A percentile compares a stretch with the other conserved stretches of the same genome.
Evolutionary conservation across 30 jellyfish, hydroid and myxozoan genomes (phyloP).

Genomic region (Hydra vulgaris): DNA sequence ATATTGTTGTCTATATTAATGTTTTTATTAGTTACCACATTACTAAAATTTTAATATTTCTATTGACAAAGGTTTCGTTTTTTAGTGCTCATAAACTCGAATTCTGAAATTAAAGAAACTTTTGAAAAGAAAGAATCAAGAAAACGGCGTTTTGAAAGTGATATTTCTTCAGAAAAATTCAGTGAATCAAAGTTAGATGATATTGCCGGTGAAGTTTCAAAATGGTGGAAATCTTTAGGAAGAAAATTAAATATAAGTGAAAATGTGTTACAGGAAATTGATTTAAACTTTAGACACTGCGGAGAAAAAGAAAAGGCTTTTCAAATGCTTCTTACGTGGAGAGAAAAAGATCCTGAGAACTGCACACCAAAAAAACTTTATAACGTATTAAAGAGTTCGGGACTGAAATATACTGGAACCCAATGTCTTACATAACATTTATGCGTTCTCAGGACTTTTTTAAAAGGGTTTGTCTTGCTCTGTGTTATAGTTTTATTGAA

Average conservation of each 20-base stretch:
- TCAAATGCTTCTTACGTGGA: conserved; percentile 87
- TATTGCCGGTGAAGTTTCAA: conserved; percentile 56
- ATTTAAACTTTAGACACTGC: conserved; percentile 44
- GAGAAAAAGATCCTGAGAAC: conserved; percentile 70
- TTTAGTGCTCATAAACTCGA: neutral
- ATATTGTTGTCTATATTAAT: neutral
- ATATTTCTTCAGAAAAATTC: conserved; percentile 5
- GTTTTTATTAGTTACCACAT: too few species aligned
- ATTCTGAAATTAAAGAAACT: neutral
- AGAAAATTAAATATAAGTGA: conserved; percentile 50
- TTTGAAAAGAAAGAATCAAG: neutral
- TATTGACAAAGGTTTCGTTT: too few species aligned
- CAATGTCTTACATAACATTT: conserved; percentile 21
- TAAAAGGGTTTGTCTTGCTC: conserved; percentile 5
- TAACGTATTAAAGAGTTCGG: conserved; percentile 44
- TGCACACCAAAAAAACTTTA: conserved; percentile 29
- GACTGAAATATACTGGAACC: conserved; percentile 60
- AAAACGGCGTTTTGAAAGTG: neutral
- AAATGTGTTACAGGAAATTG: conserved; percentile 49
- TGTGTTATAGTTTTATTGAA: too few species aligned
- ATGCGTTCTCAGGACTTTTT: neutral
- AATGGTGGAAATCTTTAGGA: conserved; percentile 72
- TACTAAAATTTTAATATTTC: too few species aligned
- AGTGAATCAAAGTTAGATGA: conserved; percentile 58
- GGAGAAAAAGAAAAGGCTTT: conserved; percentile 84